These are phyloP conservation scores for Lepidothrix coronata DNA, from an alignment of 2,113 vertebrate species.

Conservation along the genomic window DNA sequence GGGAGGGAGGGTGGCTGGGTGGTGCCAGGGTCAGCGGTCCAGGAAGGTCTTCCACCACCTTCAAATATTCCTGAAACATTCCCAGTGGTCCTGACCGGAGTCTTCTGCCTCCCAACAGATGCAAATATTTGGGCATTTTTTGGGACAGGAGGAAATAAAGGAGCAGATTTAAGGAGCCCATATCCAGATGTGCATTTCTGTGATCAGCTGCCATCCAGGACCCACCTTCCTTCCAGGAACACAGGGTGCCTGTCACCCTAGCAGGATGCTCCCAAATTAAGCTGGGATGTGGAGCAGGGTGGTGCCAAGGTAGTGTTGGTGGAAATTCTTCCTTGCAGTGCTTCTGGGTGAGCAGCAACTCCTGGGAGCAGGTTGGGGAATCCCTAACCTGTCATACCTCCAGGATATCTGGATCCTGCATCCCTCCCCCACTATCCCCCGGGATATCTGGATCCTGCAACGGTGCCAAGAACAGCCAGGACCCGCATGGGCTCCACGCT, in stretches of 20 bases:
- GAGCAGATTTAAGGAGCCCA: neutral
- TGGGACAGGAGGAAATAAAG: neutral
- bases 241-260: accelerated
- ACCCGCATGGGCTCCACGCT: accelerated
- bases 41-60: neutral
- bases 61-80: neutral
- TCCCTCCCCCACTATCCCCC: neutral
- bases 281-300: accelerated
- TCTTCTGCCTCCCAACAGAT: neutral
- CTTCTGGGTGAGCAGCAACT: neutral
- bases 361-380: accelerated
- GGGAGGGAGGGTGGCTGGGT: neutral
- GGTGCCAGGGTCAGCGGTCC: neutral
- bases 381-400: neutral
- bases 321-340: neutral
- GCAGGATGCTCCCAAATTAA: neutral
- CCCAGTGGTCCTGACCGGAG: neutral
- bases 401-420: neutral
- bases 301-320: neutral
- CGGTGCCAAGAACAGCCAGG: neutral
- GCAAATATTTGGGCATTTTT: neutral
- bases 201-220: neutral
- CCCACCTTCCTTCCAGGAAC: neutral
- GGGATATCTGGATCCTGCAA: neutral
- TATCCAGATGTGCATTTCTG: neutral